These are phyloP conservation scores for Alitta virens DNA, from an alignment of 2,888 invertebrate species.

Conservation along the genomic window DNA sequence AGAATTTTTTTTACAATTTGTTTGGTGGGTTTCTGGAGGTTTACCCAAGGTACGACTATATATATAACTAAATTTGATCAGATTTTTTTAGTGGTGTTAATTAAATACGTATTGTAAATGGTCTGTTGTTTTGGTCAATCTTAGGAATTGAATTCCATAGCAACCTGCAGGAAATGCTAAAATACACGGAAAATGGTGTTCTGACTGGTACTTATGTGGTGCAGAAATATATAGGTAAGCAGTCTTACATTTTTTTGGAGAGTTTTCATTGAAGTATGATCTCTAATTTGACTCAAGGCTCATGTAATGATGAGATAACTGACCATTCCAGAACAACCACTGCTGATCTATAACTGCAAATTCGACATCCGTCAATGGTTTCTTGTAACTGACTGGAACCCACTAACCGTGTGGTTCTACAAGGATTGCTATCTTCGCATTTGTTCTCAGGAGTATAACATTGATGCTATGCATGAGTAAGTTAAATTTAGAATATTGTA, in stretches of 20 bases:
- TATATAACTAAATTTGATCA: too few species aligned
- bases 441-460: constrained; percentile 71
- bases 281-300: too few species aligned
- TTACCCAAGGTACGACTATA: background rate
- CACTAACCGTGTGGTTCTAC: constrained; percentile 89
- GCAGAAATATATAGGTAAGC: constrained; percentile 88
- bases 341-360: constrained; percentile 85
- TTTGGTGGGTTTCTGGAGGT: background rate
- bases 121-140: constrained; percentile 16
- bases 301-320: too few species aligned
- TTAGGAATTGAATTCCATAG: constrained; percentile 83
- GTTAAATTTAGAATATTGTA: constrained; percentile 38
- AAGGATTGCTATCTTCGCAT: constrained; percentile 89
- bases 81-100: too few species aligned
- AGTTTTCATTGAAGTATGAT: too few species aligned
- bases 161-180: constrained; percentile 78
- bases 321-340: constrained; percentile 73
- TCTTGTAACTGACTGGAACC: constrained; percentile 84
- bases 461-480: constrained; percentile 83
- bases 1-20: background rate
- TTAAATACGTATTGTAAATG: too few species aligned
- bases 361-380: constrained; percentile 97
- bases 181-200: constrained; percentile 53
- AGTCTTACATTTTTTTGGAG: background rate
- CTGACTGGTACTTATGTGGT: constrained; percentile 72